Percentiles rank a stretch among this genome's conserved stretches.
phyloP scores from a whole-genome alignment of 1,140 invertebrate genomes.

The Neodiprion fabricii region DNA sequence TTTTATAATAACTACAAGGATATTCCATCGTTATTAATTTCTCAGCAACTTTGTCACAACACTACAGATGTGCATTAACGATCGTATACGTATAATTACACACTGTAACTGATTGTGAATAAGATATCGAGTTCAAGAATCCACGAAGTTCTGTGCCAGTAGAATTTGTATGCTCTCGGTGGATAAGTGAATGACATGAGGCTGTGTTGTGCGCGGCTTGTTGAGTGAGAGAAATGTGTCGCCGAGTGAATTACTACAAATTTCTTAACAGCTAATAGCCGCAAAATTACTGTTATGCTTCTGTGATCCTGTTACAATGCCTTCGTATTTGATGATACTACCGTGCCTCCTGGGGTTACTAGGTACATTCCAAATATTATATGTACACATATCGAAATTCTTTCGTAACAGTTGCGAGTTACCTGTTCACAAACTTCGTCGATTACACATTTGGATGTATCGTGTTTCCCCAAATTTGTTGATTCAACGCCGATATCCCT shows the following conservation, averaged over 20 bases:
- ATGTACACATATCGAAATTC: conserved; percentile 9
- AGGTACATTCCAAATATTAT: conserved; percentile 41
- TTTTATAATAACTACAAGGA: conserved; percentile 35
- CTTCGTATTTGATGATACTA: conserved; percentile 49
- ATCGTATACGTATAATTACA: too few relatives aligned
- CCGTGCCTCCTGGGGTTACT: conserved; percentile 52
- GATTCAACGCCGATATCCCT: too few relatives aligned
- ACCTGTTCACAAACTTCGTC: too few relatives aligned
- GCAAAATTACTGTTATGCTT: conserved; percentile 55
- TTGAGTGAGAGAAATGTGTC: conserved; percentile 43
- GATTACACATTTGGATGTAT: too few relatives aligned
- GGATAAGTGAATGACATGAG: conserved; percentile 28
- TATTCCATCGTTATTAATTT: conserved; percentile 23
- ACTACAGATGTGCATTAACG: too few relatives aligned
- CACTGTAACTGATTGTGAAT: too few relatives aligned
- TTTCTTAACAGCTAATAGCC: conserved; percentile 53
- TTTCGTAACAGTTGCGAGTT: background rate
- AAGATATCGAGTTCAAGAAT: too few relatives aligned
- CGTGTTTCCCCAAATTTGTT: too few relatives aligned
- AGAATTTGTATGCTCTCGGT: too few relatives aligned
- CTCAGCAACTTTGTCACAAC: too few relatives aligned
- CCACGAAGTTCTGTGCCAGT: too few relatives aligned
- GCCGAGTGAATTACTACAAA: conserved; percentile 53
- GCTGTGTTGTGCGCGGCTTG: conserved; percentile 32
- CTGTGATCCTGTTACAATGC: conserved; percentile 52